Percentiles rank a stretch among this genome's conserved stretches.
phyloP scores from a whole-genome alignment of 1,140 invertebrate species.

The Aradophagus sp. region DNA sequence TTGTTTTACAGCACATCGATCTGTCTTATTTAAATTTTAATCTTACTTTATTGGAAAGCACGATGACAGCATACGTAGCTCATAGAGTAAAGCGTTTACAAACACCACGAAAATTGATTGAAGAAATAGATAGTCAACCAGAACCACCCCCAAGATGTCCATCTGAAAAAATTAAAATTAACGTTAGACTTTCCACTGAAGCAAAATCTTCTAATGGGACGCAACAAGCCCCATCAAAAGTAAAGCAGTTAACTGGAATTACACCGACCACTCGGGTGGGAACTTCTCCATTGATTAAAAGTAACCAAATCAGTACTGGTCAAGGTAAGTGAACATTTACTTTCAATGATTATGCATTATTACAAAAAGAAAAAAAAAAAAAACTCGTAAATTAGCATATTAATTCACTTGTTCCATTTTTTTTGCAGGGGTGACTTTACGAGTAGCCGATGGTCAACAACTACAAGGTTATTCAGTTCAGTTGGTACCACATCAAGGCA shows the following conservation, averaged over 20 bases:
- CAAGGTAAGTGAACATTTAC: too few species aligned
- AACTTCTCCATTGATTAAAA: conserved; percentile 70
- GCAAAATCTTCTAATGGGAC: conserved; percentile 59
- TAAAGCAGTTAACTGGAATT: conserved; percentile 68
- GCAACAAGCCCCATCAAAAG: conserved; percentile 62
- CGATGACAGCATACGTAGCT: conserved; percentile 87
- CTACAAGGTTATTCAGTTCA: conserved; percentile 77
- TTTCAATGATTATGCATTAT: too few species aligned
- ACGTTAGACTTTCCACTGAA: conserved; percentile 73
- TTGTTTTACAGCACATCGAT: conserved; percentile 80
- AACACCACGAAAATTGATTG: conserved; percentile 83
- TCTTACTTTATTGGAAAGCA: conserved; percentile 82
- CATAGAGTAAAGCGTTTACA: conserved; percentile 85
- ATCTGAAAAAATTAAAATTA: conserved; percentile 78
- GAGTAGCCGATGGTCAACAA: conserved; percentile 72
- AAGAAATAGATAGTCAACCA: conserved; percentile 82
- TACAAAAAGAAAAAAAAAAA: conserved; percentile 1
- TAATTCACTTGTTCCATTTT: too few species aligned
- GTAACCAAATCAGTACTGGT: conserved; percentile 62
- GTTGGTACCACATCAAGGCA: conserved; percentile 77
- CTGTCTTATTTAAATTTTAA: conserved; percentile 82
- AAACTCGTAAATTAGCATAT: background rate
- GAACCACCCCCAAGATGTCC: conserved; percentile 81
- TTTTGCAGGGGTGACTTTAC: conserved; percentile 71
- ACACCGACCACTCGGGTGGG: conserved; percentile 69